Conservation (phyloP, 2,888 invertebrate species). For the Brachypalpus laphriformis region DNA sequence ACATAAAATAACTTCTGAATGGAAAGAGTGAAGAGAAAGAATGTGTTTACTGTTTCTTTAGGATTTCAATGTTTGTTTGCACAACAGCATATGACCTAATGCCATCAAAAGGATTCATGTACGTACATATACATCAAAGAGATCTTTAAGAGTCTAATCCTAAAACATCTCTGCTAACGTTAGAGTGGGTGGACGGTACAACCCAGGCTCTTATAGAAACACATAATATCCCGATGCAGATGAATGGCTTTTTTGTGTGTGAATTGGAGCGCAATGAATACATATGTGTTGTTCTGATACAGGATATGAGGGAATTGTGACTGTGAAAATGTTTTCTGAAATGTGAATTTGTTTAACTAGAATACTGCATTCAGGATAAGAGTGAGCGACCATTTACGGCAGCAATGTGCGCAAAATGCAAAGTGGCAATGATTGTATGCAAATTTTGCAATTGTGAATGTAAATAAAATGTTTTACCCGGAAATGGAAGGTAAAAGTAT, state of each 20-base stretch:
- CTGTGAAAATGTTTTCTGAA: background rate
- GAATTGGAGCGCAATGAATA: constrained; percentile 31
- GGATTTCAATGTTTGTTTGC: constrained; percentile 15
- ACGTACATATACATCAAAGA: constrained; percentile 7
- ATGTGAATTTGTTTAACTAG: constrained; percentile 16
- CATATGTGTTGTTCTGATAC: background rate
- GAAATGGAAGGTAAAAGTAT: constrained; percentile 14
- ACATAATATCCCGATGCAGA: constrained; percentile 4
- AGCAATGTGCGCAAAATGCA: constrained; percentile 33
- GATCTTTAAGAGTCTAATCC: background rate
- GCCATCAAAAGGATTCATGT: constrained; percentile 16
- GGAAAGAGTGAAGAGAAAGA: background rate
- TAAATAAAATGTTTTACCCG: constrained; percentile 40
- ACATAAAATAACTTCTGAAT: background rate
- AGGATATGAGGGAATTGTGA: constrained; percentile 10
- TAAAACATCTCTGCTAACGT: background rate
- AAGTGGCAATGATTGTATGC: constrained; percentile 46
- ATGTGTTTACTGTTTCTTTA: constrained; percentile 5
- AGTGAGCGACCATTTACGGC: constrained; percentile 14
- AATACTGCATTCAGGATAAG: background rate
- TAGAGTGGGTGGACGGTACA: background rate
- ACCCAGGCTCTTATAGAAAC: background rate
- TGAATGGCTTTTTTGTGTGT: constrained; percentile 1
- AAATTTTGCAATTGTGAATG: constrained; percentile 37
- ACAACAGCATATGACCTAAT: constrained; percentile 5